Conservation (phyloP, 2,113 vertebrate species). For the Ctenodactylus gundi region DNA sequence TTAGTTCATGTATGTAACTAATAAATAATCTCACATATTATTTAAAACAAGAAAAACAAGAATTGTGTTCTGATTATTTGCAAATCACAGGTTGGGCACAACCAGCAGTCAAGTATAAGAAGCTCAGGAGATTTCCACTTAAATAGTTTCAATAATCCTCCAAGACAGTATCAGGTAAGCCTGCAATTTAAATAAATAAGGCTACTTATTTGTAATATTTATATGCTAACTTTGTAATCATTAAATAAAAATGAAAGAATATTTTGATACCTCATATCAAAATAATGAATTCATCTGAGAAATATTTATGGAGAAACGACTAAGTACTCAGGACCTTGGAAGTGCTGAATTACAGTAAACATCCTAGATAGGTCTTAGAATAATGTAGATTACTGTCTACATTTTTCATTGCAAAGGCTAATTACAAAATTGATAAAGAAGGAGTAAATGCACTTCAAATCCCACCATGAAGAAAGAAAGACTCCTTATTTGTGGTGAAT, state of each 20-base stretch:
- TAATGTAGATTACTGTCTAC: background rate
- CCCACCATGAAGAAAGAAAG: background rate
- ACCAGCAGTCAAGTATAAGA: slow-evolving; percentile 86
- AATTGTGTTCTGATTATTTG: slow-evolving; percentile 47
- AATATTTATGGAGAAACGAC: background rate
- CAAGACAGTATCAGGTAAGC: slow-evolving; percentile 92
- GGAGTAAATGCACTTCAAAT: background rate
- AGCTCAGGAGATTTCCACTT: slow-evolving; percentile 86
- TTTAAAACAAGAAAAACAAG: background rate
- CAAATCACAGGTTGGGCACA: slow-evolving; percentile 86
- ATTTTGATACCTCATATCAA: slow-evolving; percentile 1
- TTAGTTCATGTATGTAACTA: background rate
- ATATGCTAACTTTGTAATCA: background rate
- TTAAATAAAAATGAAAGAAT: background rate
- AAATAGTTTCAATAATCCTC: slow-evolving; percentile 86
- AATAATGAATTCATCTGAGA: background rate
- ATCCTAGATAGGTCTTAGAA: background rate
- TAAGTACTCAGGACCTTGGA: background rate
- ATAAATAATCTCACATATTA: background rate
- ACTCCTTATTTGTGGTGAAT: background rate
- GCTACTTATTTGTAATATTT: background rate
- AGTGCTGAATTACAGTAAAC: background rate
- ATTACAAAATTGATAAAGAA: background rate
- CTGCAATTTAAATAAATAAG: background rate
- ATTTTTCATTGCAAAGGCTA: background rate